Conservation (phyloP, 1,140 invertebrate species). For the Tetragonula clypearis region DNA sequence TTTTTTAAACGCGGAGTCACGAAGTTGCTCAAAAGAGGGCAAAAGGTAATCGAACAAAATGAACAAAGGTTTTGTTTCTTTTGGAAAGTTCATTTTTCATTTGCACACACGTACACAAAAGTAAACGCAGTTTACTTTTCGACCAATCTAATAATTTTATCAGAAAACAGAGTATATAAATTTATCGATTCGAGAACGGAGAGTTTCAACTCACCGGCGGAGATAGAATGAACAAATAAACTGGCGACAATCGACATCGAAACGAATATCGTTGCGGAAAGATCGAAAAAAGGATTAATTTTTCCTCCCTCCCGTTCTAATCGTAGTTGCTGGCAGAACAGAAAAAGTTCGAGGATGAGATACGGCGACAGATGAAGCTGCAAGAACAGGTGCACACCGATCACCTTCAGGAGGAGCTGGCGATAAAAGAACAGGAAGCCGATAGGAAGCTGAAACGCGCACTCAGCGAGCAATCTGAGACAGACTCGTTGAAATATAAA, state of each 20-base stretch:
- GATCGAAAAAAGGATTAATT: not conserved
- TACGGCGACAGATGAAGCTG: constrained; percentile 89
- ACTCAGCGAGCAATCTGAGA: constrained; percentile 87
- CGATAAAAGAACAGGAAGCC: constrained; percentile 87
- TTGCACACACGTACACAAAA: too few relatives aligned
- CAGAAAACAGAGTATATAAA: too few relatives aligned
- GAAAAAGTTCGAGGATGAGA: constrained; percentile 87
- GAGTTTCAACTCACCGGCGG: not conserved
- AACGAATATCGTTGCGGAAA: not conserved
- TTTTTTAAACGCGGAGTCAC: too few relatives aligned
- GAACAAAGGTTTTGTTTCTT: too few relatives aligned
- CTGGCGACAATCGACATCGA: not conserved
- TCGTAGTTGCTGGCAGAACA: constrained; percentile 84
- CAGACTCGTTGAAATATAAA: constrained; percentile 88
- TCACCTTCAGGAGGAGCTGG: constrained; percentile 89
- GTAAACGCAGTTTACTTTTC: too few relatives aligned
- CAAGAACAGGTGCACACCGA: constrained; percentile 92
- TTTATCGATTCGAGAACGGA: not conserved
- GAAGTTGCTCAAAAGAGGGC: too few relatives aligned
- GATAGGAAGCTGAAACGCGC: constrained; percentile 84
- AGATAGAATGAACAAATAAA: too few relatives aligned
- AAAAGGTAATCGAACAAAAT: too few relatives aligned
- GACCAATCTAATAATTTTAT: too few relatives aligned
- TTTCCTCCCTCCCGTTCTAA: not conserved
- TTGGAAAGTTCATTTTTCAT: too few relatives aligned